Evolutionary conservation across 2,113 vertebrate genomes (phyloP).

Genomic region (Himantopus leucocephalus): DNA sequence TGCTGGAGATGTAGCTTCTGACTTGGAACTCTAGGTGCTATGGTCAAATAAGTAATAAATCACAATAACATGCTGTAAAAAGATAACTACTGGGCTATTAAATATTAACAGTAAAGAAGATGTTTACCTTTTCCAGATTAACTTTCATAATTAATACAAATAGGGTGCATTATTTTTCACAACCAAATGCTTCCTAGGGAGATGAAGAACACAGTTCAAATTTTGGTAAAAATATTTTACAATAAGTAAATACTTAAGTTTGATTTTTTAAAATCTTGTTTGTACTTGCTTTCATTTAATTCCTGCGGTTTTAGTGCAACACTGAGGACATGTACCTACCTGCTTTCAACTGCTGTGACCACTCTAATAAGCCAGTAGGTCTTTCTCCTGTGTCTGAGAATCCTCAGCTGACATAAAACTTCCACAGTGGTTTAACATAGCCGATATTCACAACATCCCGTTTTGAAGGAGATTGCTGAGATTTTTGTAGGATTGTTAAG

Average conservation of each 20-base stretch:
- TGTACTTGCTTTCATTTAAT: neutral
- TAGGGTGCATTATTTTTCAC: neutral
- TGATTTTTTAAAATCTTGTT: neutral
- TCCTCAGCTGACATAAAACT: neutral
- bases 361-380: neutral
- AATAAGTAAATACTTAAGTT: neutral
- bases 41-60: neutral
- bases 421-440: neutral
- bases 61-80: neutral
- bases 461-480: neutral
- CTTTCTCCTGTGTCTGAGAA: neutral
- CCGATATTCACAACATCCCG: rapidly evolving
- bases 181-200: neutral
- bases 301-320: neutral
- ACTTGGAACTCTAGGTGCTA: neutral
- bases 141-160: neutral
- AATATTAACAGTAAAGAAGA: neutral
- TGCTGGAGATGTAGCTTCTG: neutral
- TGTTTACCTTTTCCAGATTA: neutral
- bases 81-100: neutral
- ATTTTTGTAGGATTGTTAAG: neutral
- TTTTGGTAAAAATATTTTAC: neutral
- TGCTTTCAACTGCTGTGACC: neutral
- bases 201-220: neutral
- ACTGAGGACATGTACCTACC: neutral